Percentiles rank a stretch among this genome's conserved stretches.
Evolutionary conservation across 2,888 invertebrate species (phyloP).

Genomic region (Carabus problematicus): DNA sequence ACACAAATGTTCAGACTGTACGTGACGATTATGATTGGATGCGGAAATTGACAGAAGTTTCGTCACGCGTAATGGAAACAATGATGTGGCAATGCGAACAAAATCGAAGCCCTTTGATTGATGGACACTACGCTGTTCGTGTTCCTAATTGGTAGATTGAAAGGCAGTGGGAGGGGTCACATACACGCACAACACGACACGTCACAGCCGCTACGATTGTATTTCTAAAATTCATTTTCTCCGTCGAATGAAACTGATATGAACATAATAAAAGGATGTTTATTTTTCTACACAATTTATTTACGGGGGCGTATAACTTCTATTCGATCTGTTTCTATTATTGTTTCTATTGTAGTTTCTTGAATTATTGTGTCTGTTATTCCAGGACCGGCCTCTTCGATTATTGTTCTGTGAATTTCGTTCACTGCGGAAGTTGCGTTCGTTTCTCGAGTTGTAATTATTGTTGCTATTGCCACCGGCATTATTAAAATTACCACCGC

Average conservation of each 20-base stretch:
- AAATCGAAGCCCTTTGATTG: conserved; percentile 20
- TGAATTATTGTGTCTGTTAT: conserved; percentile 36
- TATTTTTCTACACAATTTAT: conserved; percentile 1
- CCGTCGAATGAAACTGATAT: no score
- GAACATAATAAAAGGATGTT: background rate
- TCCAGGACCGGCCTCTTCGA: conserved; percentile 33
- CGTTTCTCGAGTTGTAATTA: conserved; percentile 35
- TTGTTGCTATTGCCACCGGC: conserved; percentile 33
- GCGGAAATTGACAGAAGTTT: no score
- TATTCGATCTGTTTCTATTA: conserved; percentile 51
- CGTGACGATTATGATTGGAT: no score
- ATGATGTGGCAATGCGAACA: no score
- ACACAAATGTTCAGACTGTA: no score
- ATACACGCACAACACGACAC: conserved; percentile 17
- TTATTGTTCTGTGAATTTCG: conserved; percentile 26
- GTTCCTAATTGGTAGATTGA: background rate
- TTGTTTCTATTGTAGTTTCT: conserved; percentile 37
- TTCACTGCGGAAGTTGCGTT: conserved; percentile 25
- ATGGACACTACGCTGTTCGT: background rate
- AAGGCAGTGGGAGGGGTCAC: conserved; percentile 24
- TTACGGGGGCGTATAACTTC: conserved; percentile 54
- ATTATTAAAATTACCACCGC: conserved; percentile 56
- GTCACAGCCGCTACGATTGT: no score
- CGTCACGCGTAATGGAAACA: no score
- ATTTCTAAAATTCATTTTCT: no score